These are phyloP conservation scores for Cromileptes altivelis DNA, from an alignment of 2,113 vertebrate genomes.

Conservation along the genomic window DNA sequence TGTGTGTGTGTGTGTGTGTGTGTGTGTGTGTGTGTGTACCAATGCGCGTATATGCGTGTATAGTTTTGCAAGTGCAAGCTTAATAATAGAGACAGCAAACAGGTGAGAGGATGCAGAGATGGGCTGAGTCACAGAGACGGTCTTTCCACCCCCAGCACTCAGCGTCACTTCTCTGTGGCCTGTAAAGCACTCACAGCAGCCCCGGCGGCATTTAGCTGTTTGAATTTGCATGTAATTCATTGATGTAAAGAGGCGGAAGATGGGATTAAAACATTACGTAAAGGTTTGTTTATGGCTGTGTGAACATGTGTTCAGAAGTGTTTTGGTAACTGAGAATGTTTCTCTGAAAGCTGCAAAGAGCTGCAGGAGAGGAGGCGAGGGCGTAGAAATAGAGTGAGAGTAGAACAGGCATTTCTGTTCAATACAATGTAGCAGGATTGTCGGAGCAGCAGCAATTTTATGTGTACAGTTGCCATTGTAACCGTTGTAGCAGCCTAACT, in stretches of 20 bases:
- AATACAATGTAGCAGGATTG: too few relatives aligned
- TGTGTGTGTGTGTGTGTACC: constrained; percentile 13
- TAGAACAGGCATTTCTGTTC: too few relatives aligned
- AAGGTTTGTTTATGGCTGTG: constrained; percentile 35
- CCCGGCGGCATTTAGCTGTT: constrained; percentile 26
- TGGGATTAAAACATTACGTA: constrained; percentile 56
- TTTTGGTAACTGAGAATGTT: constrained; percentile 13
- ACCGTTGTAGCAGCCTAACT: too few relatives aligned
- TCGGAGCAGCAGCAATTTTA: too few relatives aligned
- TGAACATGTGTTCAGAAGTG: constrained; percentile 21
- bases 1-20: background rate
- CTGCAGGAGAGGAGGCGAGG: background rate
- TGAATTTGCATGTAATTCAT: constrained; percentile 52
- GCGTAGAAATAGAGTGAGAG: too few relatives aligned
- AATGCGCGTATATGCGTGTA: background rate
- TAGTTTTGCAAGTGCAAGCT: constrained; percentile 37
- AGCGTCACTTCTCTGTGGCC: constrained; percentile 18
- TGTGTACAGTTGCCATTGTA: too few relatives aligned
- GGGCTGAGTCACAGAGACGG: constrained; percentile 41
- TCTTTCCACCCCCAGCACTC: constrained; percentile 37
- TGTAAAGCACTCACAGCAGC: constrained; percentile 33
- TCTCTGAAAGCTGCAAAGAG: constrained; percentile 14
- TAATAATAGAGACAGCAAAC: constrained; percentile 65
- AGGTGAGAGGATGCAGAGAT: constrained; percentile 61
- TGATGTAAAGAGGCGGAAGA: constrained; percentile 50